These are phyloP conservation scores for Excalfactoria chinensis DNA, from an alignment of 2,113 vertebrate species.

Conservation along the genomic window DNA sequence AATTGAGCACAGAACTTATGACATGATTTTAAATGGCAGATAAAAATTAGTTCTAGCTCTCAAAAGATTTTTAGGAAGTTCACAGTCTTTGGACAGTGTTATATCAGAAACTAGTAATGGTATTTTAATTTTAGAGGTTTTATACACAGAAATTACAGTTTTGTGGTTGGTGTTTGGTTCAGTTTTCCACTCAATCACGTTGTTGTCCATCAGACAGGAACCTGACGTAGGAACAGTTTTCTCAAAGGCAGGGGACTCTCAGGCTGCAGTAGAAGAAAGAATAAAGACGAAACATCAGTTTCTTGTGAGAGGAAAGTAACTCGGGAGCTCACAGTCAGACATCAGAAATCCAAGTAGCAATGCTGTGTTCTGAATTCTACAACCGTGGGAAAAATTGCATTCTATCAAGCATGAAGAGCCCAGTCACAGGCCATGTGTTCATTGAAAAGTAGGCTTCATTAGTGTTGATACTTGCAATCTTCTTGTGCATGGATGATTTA, in stretches of 20 bases:
- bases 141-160: background rate
- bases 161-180: background rate
- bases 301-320: background rate
- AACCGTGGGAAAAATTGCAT: background rate
- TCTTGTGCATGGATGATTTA: background rate
- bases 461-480: background rate
- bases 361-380: background rate
- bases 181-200: background rate
- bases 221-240: background rate
- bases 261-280: background rate
- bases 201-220: background rate
- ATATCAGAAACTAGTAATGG: background rate
- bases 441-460: background rate
- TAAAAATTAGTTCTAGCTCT: background rate
- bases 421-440: background rate
- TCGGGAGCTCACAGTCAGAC: background rate
- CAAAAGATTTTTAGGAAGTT: background rate
- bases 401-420: background rate
- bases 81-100: background rate
- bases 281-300: background rate
- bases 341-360: background rate
- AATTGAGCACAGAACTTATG: slow-evolving; percentile 9
- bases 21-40: background rate
- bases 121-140: background rate
- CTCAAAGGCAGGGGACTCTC: background rate